Base-by-base conservation (phyloP, 2,888 invertebrate genomes). In the Megaustenia siamemsis region DNA sequence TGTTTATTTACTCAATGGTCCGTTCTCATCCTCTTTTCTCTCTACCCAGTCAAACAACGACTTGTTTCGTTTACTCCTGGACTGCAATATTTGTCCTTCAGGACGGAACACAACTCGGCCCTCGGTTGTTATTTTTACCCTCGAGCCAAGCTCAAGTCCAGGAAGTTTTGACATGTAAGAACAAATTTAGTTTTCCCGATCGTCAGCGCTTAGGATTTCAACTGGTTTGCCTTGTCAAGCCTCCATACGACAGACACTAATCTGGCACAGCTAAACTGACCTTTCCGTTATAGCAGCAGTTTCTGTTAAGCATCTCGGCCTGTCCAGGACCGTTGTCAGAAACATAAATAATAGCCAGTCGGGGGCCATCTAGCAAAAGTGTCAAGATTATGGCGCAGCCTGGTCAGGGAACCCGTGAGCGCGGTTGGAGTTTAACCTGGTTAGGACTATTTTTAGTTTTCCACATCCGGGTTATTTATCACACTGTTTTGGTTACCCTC, bases 141-240 rank as follows among this genome's bases (percentile, higher is more conserved):
- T 49, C 10, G 73, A 45, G 28, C 43, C 49, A 73, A 73, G 73
- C 49, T 45, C 49, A 49, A 73, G 18, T 73, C 73, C 73, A 49
- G 73, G 32, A 45, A 32, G 73, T 35, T 73, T 32, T 73, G 73
- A 53, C 73, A 73, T 32, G 73, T 49, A 73, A 49, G 73, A 18
- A 49, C 49, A 5, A 32, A 28, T 3, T 28, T 6, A 28, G 8
- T 45, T 12, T 49, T 28, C 3, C n/a, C 15, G 71, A 32, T 8
- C 32, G 28, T 38, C 24, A 6, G 40, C 69, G 15, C 40, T 38
- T 40, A 21, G 38, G 38, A 38, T 69, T 69, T 40, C 69, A 40
- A 2, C 69, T 32, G 28, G 24, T 35, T n/a, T n/a, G 69, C 5
- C 21, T 21, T 35, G 35, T 21, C 18, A 38, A 35, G n/a, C n/a